Base-by-base conservation (phyloP, 1,140 invertebrate species). In the Musca domestica region DNA sequence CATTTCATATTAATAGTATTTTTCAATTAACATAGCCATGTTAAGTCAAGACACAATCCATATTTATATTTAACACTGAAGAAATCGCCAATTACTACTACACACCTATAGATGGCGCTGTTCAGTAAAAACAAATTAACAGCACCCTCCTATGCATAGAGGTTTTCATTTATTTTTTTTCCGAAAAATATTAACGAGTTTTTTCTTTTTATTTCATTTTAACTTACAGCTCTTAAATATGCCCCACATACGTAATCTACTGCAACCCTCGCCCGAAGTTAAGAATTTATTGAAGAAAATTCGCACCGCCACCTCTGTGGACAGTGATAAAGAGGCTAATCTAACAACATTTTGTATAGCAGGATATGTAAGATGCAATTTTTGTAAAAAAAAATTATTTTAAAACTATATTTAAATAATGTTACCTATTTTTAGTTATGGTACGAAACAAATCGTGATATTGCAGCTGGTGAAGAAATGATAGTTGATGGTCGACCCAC, bases 281-380 rank as follows among this genome's bases (percentile, higher is more conserved):
- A 86, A 86, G 51, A 91, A 91, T 80, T 95, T 93, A 93, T 83
- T 94, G 20, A 93, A 93, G 78, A 88, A 90, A 72, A 86, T 95
- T 49, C 86, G 89, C 64, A 87, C 87, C 27, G 86, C 88, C 2
- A 52, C 73, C 25, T 51, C 67, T 54, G 30, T 34, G 56, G 85
- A 87, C 68, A 86, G 87, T 74, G 85, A 87, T 22, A 87, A 88
- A 22, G 86, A 88, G 69, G 88, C 90, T 71, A 93, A 93, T 78
- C 83, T 92, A 71, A 86, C 88, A 67, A 86, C 90, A 75, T 85
- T 89, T 68, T 83, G 92, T 49, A 83, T 88, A 65, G 86, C 85
- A 69, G 90, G 90, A 73, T 88, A 91, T 87, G 91, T 92, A 85
- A 85, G 84, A n/a, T n/a, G n/a, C n/a, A n/a, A 25, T 54, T 3